Evolutionary conservation across 53 echinoderm and acorn worm genomes (phyloP).

Genomic region (Stichopus horrens): DNA sequence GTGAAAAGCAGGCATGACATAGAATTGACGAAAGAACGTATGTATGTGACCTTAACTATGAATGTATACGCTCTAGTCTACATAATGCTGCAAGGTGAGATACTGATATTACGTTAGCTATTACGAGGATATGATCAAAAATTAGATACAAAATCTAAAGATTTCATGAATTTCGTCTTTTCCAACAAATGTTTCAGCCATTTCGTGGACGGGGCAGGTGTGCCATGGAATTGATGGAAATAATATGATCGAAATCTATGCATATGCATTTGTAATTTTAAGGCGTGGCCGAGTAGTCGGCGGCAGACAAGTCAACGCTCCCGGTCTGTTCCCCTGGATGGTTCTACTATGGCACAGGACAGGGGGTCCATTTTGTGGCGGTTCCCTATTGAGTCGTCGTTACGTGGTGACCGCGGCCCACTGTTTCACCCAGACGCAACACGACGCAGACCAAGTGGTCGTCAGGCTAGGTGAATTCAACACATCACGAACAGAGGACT

Average conservation of each 20-base stretch:
- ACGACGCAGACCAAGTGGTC: slow-evolving; percentile 42
- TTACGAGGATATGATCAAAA: no score
- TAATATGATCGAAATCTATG: no score
- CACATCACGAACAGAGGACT: slow-evolving; percentile 50
- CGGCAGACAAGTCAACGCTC: slow-evolving; percentile 64
- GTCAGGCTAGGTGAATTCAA: slow-evolving; percentile 84
- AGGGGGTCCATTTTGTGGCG: slow-evolving; percentile 73
- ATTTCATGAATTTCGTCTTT: neutral
- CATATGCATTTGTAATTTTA: no score
- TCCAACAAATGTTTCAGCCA: neutral
- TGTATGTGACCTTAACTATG: no score
- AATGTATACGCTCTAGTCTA: no score
- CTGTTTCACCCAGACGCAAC: slow-evolving; percentile 56
- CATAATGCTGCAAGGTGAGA: no score
- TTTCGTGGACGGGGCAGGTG: no score
- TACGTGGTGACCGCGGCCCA: slow-evolving; percentile 94
- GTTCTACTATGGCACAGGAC: slow-evolving; percentile 73
- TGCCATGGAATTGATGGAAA: no score
- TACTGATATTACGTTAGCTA: no score
- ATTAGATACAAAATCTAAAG: no score
- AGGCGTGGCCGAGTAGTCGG: slow-evolving; percentile 63
- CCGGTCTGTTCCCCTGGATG: slow-evolving; percentile 89
- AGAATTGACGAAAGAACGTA: no score
- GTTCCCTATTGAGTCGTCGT: slow-evolving; percentile 73
- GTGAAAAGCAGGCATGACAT: no score